A percentile compares a stretch with the other conserved stretches of the same genome.
Conservation (phyloP, 30 jellyfish, hydroid and myxozoan species). For the Hydractinia echinata region DNA sequence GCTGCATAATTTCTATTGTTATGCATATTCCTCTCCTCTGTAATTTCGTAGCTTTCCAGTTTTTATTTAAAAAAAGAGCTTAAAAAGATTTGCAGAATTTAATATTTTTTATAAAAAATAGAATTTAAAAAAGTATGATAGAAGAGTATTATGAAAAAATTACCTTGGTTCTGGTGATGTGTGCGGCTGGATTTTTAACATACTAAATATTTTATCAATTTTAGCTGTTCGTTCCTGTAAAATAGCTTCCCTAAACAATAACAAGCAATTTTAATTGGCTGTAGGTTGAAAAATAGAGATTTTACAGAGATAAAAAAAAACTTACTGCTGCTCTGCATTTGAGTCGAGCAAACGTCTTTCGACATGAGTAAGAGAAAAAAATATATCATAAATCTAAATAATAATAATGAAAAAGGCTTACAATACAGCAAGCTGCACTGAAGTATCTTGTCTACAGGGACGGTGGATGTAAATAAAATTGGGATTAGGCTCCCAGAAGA, state of each 20-base stretch:
- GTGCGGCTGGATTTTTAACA: conserved; percentile 30
- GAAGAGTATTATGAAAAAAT: background rate
- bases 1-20: no score
- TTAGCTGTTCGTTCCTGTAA: conserved; percentile 21
- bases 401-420: no score
- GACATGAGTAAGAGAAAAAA: conserved; percentile 25
- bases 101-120: no score
- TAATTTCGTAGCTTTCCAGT: background rate
- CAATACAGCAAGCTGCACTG: no score
- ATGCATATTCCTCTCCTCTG: background rate
- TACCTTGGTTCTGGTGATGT: background rate
- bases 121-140: no score
- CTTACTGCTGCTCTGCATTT: conserved; percentile 31
- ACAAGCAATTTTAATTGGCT: background rate
- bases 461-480: no score
- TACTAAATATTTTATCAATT: conserved; percentile 10
- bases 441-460: no score
- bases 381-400: conserved; percentile 27
- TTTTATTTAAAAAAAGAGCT: no score
- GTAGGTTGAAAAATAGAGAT: background rate
- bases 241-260: conserved; percentile 23
- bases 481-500: no score
- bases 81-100: background rate
- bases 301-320: background rate
- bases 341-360: conserved; percentile 18